A percentile compares a stretch with the other conserved stretches of the same genome.
phyloP scores from a whole-genome alignment of 2,113 vertebrate species.

The Cavia porcellus region DNA sequence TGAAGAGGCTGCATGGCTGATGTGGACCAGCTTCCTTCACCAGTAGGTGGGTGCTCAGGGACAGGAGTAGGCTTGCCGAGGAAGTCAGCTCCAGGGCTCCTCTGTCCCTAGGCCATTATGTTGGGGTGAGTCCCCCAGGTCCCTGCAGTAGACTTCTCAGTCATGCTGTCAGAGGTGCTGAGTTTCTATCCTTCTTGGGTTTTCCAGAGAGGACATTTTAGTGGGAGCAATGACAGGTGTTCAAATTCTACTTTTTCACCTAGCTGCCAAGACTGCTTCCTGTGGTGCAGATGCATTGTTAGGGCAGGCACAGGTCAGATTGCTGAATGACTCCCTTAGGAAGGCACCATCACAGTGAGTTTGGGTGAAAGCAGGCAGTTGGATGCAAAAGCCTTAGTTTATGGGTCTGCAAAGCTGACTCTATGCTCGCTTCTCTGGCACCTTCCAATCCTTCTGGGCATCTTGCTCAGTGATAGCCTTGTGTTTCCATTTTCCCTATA shows the following conservation, averaged over 20 bases:
- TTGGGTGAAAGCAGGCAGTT: neutral
- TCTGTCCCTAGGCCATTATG: neutral
- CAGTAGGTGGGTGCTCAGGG: neutral
- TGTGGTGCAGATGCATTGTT: neutral
- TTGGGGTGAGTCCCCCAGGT: neutral
- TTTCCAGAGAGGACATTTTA: neutral
- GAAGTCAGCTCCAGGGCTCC: neutral
- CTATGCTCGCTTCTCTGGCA: rapidly evolving
- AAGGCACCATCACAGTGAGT: neutral
- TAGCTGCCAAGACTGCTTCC: neutral
- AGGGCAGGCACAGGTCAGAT: rapidly evolving
- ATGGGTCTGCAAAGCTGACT: no score
- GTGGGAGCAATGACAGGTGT: no score
- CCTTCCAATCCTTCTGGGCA: neutral
- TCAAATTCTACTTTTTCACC: no score
- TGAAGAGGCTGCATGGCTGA: neutral
- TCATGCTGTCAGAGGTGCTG: neutral
- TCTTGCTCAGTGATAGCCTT: neutral
- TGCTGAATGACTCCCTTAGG: rapidly evolving
- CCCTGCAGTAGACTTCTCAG: rapidly evolving
- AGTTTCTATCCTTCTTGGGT: neutral
- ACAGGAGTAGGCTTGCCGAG: neutral
- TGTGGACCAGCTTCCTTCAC: rapidly evolving
- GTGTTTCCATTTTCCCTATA: neutral
- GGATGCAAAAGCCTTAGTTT: no score